phyloP scores from a whole-genome alignment of 2,797 vertebrate species.

The Aldrovandia affinis region DNA sequence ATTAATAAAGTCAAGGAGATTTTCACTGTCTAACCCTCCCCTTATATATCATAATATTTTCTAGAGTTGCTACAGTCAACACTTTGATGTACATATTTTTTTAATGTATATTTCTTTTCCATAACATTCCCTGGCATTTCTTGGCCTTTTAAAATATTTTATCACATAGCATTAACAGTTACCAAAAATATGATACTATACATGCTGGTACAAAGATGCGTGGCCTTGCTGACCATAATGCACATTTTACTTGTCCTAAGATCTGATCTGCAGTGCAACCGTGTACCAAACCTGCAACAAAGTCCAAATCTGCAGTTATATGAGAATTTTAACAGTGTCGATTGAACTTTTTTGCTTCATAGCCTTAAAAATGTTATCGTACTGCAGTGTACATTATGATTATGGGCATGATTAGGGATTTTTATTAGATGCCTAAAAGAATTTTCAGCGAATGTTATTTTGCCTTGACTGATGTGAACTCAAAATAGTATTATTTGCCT shows the following conservation, averaged over 20 bases:
- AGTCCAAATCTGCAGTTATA: neutral
- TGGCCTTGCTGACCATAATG: neutral
- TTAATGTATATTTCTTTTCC: neutral
- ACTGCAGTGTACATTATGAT: neutral
- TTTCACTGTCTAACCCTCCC: neutral
- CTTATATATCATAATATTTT: neutral
- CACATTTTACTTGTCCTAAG: neutral
- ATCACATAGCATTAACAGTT: neutral
- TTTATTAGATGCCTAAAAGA: neutral
- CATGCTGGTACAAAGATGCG: neutral
- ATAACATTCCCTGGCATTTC: constrained; percentile 5
- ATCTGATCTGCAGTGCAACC: neutral
- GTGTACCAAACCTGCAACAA: neutral
- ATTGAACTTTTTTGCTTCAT: neutral
- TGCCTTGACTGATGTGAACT: neutral
- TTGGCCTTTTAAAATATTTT: constrained; percentile 1
- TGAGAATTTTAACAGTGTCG: neutral
- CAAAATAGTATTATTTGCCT: neutral
- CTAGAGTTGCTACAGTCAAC: too few relatives aligned
- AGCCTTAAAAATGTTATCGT: neutral
- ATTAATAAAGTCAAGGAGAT: neutral
- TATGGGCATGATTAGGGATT: neutral
- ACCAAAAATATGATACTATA: neutral
- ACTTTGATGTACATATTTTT: neutral
- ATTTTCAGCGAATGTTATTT: neutral